phyloP scores from a whole-genome alignment of 2,888 invertebrate species.

The Drosophila neonasuta region DNA sequence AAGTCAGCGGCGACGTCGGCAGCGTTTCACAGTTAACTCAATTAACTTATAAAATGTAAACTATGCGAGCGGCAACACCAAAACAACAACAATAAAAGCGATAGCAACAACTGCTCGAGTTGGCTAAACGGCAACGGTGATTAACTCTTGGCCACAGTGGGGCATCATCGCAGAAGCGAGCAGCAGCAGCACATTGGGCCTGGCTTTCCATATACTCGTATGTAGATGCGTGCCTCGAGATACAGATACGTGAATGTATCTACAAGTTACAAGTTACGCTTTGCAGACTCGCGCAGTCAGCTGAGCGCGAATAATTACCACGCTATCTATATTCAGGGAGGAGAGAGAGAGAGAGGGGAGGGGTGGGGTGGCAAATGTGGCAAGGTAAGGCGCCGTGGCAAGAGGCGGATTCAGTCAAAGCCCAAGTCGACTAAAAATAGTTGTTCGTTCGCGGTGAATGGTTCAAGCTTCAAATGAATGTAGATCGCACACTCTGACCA shows the following conservation, averaged over 20 bases:
- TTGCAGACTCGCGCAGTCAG: slow-evolving; percentile 75
- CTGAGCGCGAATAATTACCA: slow-evolving; percentile 80
- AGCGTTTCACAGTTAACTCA: slow-evolving; percentile 79
- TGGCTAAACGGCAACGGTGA: slow-evolving; percentile 75
- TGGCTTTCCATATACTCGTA: slow-evolving; percentile 46
- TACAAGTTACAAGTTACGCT: slow-evolving; percentile 77
- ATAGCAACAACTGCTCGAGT: slow-evolving; percentile 27
- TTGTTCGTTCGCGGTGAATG: slow-evolving; percentile 60
- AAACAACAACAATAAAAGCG: slow-evolving; percentile 42
- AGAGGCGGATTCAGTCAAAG: slow-evolving; percentile 63
- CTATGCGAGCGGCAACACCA: slow-evolving; percentile 63
- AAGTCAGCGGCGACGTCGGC: slow-evolving; percentile 27
- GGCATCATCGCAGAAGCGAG: slow-evolving; percentile 20
- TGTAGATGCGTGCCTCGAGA: slow-evolving; percentile 71
- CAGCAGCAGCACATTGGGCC: slow-evolving; percentile 19
- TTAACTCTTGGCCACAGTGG: slow-evolving; percentile 68
- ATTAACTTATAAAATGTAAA: slow-evolving; percentile 78
- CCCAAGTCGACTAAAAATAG: slow-evolving; percentile 46
- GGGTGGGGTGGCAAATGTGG: background rate
- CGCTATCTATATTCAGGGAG: slow-evolving; percentile 42
- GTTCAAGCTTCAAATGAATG: slow-evolving; percentile 54
- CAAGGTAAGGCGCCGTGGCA: slow-evolving; percentile 48
- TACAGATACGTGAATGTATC: slow-evolving; percentile 68
- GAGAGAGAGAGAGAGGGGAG: background rate
- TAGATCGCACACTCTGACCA: slow-evolving; percentile 57